Percentiles rank a stretch among this genome's conserved stretches.
Evolutionary conservation across 2,888 invertebrate species (phyloP).

Genomic region (Tanypteryx hageni): DNA sequence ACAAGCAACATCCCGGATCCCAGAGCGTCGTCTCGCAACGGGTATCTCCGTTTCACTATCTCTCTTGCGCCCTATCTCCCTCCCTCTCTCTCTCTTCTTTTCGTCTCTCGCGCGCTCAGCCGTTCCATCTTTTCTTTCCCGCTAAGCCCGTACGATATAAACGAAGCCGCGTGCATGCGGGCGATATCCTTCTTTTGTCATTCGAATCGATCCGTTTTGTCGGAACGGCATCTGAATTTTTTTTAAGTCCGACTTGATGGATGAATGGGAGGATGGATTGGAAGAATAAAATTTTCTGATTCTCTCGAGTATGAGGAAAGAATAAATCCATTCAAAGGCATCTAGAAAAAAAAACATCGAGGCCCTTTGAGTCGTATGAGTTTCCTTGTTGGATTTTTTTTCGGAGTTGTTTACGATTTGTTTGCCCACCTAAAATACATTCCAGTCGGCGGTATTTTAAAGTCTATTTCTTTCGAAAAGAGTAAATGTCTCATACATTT

Average conservation of each 20-base stretch:
- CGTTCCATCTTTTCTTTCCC: background rate
- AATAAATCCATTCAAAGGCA: background rate
- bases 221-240: background rate
- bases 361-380: background rate
- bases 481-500: too few relatives aligned
- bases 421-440: background rate
- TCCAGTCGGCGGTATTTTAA: background rate
- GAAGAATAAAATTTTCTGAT: background rate
- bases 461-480: background rate
- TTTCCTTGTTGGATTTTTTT: background rate
- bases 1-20: conserved; percentile 46
- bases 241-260: background rate
- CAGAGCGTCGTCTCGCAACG: background rate
- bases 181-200: background rate
- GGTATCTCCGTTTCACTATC: conserved; percentile 52
- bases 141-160: background rate
- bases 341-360: background rate
- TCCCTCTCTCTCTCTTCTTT: too few relatives aligned
- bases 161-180: background rate
- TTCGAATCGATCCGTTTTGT: background rate
- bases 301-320: background rate
- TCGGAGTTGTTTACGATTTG: background rate
- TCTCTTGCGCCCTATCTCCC: background rate
- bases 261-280: background rate
- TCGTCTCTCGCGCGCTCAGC: background rate